phyloP scores from a whole-genome alignment of 2,113 vertebrate species.

The Paraplagusia blochii region DNA sequence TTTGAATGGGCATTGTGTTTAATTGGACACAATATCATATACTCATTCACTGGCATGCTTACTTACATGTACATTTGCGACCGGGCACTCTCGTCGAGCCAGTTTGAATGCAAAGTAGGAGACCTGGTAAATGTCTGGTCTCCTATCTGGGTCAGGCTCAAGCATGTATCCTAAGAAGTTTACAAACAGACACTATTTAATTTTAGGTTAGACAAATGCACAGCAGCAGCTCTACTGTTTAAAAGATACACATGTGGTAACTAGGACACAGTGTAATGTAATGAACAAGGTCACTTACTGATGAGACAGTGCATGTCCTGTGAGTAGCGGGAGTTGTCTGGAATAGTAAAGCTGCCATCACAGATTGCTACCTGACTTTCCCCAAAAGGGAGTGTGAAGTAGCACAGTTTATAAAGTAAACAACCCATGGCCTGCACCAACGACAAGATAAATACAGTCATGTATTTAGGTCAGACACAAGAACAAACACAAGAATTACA shows the following conservation, averaged over 20 bases:
- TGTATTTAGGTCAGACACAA: neutral
- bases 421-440: constrained; percentile 88
- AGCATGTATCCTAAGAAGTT: constrained; percentile 89
- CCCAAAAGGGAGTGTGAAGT: constrained; percentile 96
- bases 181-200: neutral
- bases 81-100: constrained; percentile 86
- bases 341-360: constrained; percentile 96
- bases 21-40: neutral
- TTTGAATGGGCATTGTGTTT: no score
- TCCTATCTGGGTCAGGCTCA: constrained; percentile 92
- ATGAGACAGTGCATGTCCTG: constrained; percentile 98
- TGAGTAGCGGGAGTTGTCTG: constrained; percentile 94
- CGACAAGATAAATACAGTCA: constrained; percentile 2
- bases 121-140: constrained; percentile 96
- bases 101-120: constrained; percentile 95
- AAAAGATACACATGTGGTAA: neutral
- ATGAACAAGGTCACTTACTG: constrained; percentile 79
- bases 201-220: constrained; percentile 2
- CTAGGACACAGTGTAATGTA: constrained; percentile 3
- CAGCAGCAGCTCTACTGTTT: no score
- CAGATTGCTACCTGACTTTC: constrained; percentile 99
- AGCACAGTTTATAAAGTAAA: constrained; percentile 96
- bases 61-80: constrained; percentile 91
- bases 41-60: neutral
- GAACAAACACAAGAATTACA: neutral